Evolutionary conservation across 2,888 invertebrate genomes (phyloP).

Genomic region (Diplazon laetatorius): DNA sequence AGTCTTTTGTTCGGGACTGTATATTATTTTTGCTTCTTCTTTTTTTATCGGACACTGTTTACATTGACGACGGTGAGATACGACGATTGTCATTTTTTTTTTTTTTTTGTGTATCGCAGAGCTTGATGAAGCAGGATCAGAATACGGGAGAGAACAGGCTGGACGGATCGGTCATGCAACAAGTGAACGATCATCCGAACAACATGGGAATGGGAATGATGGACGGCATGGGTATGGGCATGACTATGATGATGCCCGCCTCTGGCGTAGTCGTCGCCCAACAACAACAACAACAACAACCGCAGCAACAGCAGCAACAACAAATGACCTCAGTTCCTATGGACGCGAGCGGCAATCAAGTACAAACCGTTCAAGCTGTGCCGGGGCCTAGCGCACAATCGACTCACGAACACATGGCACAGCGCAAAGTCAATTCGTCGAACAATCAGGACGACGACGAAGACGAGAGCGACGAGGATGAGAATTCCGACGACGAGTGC

Average conservation of each 20-base stretch:
- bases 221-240: slow-evolving; percentile 78
- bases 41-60: too few species aligned
- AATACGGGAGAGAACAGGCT: slow-evolving; percentile 78
- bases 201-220: slow-evolving; percentile 79
- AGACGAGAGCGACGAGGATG: slow-evolving; percentile 78
- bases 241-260: slow-evolving; percentile 77
- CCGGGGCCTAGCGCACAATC: slow-evolving; percentile 78
- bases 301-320: slow-evolving; percentile 67
- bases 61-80: slow-evolving; percentile 65
- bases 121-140: slow-evolving; percentile 78
- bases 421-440: slow-evolving; percentile 65
- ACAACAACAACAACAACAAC: slow-evolving; percentile 62
- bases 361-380: slow-evolving; percentile 77
- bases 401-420: slow-evolving; percentile 73
- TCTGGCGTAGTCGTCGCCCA: too few species aligned
- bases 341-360: slow-evolving; percentile 75
- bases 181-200: slow-evolving; percentile 77
- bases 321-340: slow-evolving; percentile 81
- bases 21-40: slow-evolving; percentile 63
- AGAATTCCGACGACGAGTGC: slow-evolving; percentile 80
- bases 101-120: slow-evolving; percentile 68
- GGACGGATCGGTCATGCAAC: slow-evolving; percentile 78
- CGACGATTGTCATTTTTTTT: not conserved
- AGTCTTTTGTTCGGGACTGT: slow-evolving; percentile 41
- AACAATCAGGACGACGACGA: slow-evolving; percentile 76